Evolutionary conservation across 1,140 invertebrate species (phyloP).

Genomic region (Brachionus paranguensis): DNA sequence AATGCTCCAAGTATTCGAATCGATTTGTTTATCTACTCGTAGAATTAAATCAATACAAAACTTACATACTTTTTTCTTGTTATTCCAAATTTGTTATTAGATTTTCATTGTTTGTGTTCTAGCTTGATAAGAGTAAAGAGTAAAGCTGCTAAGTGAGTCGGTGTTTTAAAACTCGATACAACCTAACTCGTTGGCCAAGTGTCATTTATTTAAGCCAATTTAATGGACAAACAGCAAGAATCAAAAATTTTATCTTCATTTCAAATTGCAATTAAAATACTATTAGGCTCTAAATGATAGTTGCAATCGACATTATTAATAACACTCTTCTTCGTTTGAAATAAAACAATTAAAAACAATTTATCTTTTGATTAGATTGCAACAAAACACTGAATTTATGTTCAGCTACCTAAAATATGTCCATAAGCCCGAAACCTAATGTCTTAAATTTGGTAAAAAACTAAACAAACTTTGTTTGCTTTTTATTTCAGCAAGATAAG

Average conservation of each 20-base stretch:
- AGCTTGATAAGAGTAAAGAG: background rate
- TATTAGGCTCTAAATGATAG: background rate
- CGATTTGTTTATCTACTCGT: background rate
- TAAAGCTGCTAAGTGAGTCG: background rate
- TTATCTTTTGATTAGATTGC: conserved; percentile 30
- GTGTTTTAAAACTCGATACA: background rate
- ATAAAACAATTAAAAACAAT: conserved; percentile 9
- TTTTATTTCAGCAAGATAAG: background rate
- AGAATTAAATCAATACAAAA: background rate
- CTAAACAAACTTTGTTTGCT: background rate
- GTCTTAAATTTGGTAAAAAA: background rate
- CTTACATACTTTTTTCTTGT: conserved; percentile 27
- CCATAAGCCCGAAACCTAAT: background rate
- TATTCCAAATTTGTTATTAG: background rate
- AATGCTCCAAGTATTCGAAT: background rate
- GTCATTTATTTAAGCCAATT: conserved; percentile 5
- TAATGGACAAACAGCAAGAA: conserved; percentile 30
- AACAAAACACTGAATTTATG: conserved; percentile 23
- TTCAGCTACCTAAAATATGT: conserved; percentile 6
- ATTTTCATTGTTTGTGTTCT: background rate
- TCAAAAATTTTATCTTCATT: background rate
- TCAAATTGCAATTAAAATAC: background rate
- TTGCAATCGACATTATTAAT: conserved; percentile 13
- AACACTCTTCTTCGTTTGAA: background rate
- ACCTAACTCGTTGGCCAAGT: background rate